Percentiles rank a stretch among this genome's conserved stretches.
These are phyloP conservation scores for Rhinolophus sinicus DNA, from an alignment of 2,113 vertebrate species.

Conservation along the genomic window DNA sequence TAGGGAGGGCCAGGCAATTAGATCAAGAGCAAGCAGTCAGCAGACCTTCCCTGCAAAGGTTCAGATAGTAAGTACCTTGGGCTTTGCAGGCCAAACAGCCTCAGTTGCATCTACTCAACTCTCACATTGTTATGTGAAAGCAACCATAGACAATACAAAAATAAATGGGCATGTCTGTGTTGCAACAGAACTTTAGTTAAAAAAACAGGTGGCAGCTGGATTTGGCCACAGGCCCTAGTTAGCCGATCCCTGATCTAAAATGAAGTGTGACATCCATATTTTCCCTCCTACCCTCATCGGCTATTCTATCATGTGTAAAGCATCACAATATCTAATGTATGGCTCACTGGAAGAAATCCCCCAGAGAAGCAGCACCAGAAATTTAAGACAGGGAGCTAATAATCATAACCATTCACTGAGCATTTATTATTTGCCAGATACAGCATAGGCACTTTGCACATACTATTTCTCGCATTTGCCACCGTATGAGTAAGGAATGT, in stretches of 20 bases:
- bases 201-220: not conserved
- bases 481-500: not conserved
- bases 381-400: not conserved
- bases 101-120: not conserved
- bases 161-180: not conserved
- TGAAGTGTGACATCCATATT: not conserved
- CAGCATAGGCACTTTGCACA: not conserved
- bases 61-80: not conserved
- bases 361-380: not conserved
- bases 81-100: not conserved
- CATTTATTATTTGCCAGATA: not conserved
- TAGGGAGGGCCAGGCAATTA: not conserved
- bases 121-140: not conserved
- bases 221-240: not conserved
- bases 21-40: not conserved
- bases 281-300: not conserved
- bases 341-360: not conserved
- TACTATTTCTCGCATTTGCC: not conserved
- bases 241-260: not conserved
- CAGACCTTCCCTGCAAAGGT: not conserved
- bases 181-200: not conserved
- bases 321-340: not conserved
- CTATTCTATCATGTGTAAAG: not conserved
- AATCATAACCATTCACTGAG: not conserved
- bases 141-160: not conserved